A percentile compares a stretch with the other conserved stretches of the same genome.
These are phyloP conservation scores for Tromatobia lineatoria DNA, from an alignment of 2,888 invertebrate species.

Conservation along the genomic window DNA sequence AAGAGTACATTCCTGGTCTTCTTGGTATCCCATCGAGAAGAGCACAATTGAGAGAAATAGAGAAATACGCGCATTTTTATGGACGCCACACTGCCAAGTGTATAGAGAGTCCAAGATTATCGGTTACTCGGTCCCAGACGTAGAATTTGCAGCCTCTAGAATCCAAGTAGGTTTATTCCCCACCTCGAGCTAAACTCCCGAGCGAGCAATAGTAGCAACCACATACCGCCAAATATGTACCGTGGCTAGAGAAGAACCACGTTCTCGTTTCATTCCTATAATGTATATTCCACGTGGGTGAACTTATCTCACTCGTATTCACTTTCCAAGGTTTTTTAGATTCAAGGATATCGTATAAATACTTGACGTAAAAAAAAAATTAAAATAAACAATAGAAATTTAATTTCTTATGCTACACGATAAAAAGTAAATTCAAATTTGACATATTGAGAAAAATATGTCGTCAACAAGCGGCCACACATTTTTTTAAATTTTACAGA, in stretches of 20 bases:
- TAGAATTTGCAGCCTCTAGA: constrained; percentile 60
- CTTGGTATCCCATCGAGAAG: constrained; percentile 5
- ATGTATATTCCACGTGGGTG: constrained; percentile 64
- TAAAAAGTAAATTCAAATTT: neutral
- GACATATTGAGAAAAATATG: too few relatives aligned
- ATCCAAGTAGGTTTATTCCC: constrained; percentile 57
- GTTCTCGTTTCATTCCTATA: constrained; percentile 59
- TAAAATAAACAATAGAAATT: neutral
- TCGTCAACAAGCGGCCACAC: too few relatives aligned
- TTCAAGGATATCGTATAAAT: neutral
- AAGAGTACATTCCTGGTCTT: constrained; percentile 1
- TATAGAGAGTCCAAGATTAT: constrained; percentile 51
- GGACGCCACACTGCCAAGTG: constrained; percentile 5
- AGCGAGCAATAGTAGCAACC: constrained; percentile 25
- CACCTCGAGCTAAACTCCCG: constrained; percentile 23
- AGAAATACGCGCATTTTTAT: constrained; percentile 35
- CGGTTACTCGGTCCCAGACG: constrained; percentile 58
- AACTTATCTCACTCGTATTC: constrained; percentile 58
- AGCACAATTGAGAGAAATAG: constrained; percentile 9
- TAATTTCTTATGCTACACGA: neutral
- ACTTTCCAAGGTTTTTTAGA: constrained; percentile 9
- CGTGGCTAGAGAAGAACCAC: constrained; percentile 49
- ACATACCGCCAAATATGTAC: constrained; percentile 66
- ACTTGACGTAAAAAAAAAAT: neutral
- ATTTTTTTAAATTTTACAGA: too few relatives aligned